A percentile compares a stretch with the other conserved stretches of the same genome.
phyloP scores from a whole-genome alignment of 2,113 vertebrate genomes.

The Cacatua alba region DNA sequence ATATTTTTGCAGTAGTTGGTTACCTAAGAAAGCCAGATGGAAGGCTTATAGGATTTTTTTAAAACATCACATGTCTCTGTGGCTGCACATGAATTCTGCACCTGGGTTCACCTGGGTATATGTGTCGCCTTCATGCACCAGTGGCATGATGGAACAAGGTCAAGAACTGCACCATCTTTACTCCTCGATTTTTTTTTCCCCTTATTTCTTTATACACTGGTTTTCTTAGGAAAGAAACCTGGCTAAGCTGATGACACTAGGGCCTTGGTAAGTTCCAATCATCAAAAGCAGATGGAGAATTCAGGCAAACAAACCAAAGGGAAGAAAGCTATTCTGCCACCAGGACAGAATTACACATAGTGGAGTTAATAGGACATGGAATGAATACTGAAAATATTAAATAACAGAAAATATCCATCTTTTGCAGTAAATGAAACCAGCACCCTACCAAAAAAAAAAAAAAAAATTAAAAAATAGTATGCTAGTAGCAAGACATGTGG shows the following conservation, averaged over 20 bases:
- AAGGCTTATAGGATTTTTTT: background rate
- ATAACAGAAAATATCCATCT: background rate
- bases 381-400: background rate
- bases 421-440: background rate
- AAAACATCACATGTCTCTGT: too few species aligned
- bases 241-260: background rate
- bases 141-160: background rate
- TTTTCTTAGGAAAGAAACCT: background rate
- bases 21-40: background rate
- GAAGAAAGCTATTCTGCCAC: background rate
- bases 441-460: background rate
- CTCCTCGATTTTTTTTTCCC: accelerated
- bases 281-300: background rate
- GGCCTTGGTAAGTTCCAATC: background rate
- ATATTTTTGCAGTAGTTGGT: background rate
- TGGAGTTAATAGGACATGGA: background rate
- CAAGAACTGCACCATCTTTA: background rate
- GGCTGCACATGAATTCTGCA: background rate
- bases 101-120: background rate
- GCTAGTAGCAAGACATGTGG: background rate
- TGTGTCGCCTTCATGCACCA: background rate
- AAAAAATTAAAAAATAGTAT: background rate
- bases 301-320: background rate
- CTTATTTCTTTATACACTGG: background rate
- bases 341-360: background rate